Base-by-base conservation (phyloP, 2,888 invertebrate genomes). In the Dolichomitus sp. region DNA sequence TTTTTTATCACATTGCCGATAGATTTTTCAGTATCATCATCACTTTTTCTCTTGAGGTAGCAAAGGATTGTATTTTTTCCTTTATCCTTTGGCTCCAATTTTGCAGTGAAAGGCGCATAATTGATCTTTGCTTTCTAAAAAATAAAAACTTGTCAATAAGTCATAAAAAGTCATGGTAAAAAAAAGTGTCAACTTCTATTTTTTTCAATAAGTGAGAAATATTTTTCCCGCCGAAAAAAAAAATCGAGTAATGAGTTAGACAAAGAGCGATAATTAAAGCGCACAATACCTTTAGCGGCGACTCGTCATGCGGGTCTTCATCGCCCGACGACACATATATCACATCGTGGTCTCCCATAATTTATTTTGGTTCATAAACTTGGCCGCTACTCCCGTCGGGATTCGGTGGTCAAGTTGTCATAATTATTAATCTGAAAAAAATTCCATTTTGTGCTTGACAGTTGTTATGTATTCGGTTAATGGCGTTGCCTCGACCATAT, bases 251-350 rank as follows among this genome's bases (percentile, higher is more conserved):
- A 52, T 63, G 19, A 33, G 11, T 17, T 17, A 33, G 30, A 48
- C 7, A 70, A 37, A 11, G 45, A 70, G 12, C 14, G n/a, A 45
- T 30, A 50, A 45, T 14, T 45, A 65, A 42, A 72, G 37, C 42
- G 14, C 0, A 83, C 61, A 61, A 80, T 81, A 90, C 90, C 88
- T 89, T 84, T 61, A 17, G 57, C 6, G 77, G 63, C 2, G 59
- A 50, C 33, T 78, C 57, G 9, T 85, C 87, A 30, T 33, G 12
- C 4, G 61, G 45, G 54, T 11, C 6, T 40, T 83, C 83, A 23
- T 89, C 90, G 69, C 88, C 91, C 0, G 90, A 90, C 33, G 90
- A 90, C 33, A 90, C 84, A 78, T 80, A 89, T 37, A 90, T 90
- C 19, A 90, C 48, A 30, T 90, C 90, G 17, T 48, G 52, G 19